Base-by-base conservation (phyloP, 2,888 invertebrate species). In the Ochropleura leucogaster region DNA sequence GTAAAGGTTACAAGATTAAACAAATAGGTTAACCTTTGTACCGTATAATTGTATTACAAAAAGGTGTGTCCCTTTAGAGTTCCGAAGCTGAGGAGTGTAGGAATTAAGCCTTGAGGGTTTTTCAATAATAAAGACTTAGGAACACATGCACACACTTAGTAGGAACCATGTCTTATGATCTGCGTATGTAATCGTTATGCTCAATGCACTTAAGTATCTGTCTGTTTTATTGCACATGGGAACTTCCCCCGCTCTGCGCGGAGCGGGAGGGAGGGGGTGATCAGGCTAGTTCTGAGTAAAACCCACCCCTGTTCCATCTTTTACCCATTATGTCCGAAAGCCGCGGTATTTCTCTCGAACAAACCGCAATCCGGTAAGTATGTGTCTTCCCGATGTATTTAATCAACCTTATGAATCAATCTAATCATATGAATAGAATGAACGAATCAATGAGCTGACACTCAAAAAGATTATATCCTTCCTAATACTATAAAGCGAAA, bases 1-100 rank as follows among this genome's bases (percentile, higher is more conserved):
- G 18, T 65, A 90, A 89, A 92, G 88, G 90, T 89, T 86, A 71
- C 70, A 10, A 77, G 77, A 80, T 83, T 72, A 79, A 70, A 83
- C 68, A 78, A 78, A 85, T 79, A 77, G 68, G 75, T 82, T 82
- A 66, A 81, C 83, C 80, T 86, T 87, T 85, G 81, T 79, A 62
- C 59, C 46, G 62, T 60, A 60, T 80, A 71, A 73, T 78, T 75
- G 74, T 69, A 69, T 62, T 67, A 47, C 42, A 66, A 75, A 75
- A 76, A 84, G 85, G 84, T 76, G 85, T 79, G 79, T 64, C 79
- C 49, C 67, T 62, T 74, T 63, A 53, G 30, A 55, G 67, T 67
- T 67, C 66, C 30, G 20, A 53, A 18, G n/a, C 6, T 47, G 30
- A 42, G 16, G 66, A 42, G 20, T 12, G 20, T 44, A 40, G 30